Percentiles rank a stretch among this genome's conserved stretches.
These are phyloP conservation scores for Plotosus lineatus DNA, from an alignment of 2,113 vertebrate species.

Conservation along the genomic window DNA sequence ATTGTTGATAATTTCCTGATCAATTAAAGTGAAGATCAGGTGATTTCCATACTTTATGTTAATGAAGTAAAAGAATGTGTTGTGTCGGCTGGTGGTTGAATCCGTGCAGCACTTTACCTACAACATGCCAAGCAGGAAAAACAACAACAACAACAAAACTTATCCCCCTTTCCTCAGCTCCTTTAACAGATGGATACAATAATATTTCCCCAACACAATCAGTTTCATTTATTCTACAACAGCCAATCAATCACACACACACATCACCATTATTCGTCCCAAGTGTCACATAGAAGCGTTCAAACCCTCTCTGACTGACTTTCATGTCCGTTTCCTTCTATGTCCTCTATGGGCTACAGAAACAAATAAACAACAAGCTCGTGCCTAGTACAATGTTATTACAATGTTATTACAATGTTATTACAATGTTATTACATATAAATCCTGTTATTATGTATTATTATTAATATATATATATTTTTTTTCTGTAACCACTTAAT, in stretches of 20 bases:
- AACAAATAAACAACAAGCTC: neutral
- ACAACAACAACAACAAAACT: neutral
- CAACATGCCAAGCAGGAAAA: neutral
- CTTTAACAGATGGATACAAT: neutral
- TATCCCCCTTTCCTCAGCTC: neutral
- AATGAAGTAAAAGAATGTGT: neutral
- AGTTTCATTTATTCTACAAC: neutral
- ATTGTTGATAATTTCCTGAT: neutral
- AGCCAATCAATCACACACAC: neutral
- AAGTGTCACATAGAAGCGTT: neutral
- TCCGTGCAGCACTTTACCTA: neutral
- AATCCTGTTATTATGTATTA: too few species aligned
- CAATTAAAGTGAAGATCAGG: neutral
- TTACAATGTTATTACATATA: neutral
- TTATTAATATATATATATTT: too few species aligned
- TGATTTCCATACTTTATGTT: too few species aligned
- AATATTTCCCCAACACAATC: neutral
- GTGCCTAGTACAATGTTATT: neutral
- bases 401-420: neutral
- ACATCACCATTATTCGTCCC: neutral
- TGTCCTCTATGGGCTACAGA: neutral
- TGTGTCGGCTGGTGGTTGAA: neutral
- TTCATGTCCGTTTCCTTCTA: neutral
- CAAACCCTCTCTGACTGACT: neutral
- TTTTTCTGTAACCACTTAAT: too few species aligned